phyloP scores from a whole-genome alignment of 2,888 invertebrate species.

The Frankliniella fusca region DNA sequence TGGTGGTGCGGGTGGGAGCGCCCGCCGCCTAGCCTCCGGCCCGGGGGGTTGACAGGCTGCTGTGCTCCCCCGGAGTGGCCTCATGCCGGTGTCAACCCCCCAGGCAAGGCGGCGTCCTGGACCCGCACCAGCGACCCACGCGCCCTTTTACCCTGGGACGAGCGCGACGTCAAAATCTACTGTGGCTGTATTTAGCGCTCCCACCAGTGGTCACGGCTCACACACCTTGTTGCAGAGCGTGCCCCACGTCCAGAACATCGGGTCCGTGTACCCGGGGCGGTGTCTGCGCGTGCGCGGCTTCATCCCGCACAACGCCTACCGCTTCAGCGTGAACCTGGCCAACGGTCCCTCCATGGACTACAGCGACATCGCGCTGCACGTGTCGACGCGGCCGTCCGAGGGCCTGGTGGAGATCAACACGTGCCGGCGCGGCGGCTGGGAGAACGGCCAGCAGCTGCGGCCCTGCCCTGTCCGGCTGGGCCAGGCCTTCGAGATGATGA shows the following conservation, averaged over 20 bases:
- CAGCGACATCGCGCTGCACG: not conserved
- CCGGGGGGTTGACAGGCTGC: too few relatives aligned
- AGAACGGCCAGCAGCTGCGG: conserved; percentile 7
- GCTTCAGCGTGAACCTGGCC: conserved; percentile 5
- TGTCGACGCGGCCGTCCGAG: conserved; percentile 7
- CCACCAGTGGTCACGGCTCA: too few relatives aligned
- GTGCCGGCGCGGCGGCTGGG: conserved; percentile 2
- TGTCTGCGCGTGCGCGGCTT: not conserved
- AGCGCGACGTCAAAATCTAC: too few relatives aligned
- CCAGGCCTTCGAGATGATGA: conserved; percentile 8
- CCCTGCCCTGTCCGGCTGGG: not conserved
- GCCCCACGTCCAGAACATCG: not conserved
- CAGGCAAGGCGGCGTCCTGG: too few relatives aligned
- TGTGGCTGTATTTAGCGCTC: too few relatives aligned
- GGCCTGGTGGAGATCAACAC: conserved; percentile 8
- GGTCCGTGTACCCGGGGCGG: not conserved
- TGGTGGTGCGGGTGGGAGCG: too few relatives aligned
- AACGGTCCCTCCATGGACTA: not conserved
- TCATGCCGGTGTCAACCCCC: too few relatives aligned
- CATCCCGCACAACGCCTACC: not conserved
- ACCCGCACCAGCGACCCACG: not conserved
- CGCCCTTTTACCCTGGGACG: not conserved
- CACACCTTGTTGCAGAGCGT: not conserved
- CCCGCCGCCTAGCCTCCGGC: too few relatives aligned
- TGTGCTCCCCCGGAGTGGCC: too few relatives aligned